Evolutionary conservation across 92 coral and sea anemone genomes (phyloP).

Genomic region (Metridium senile): DNA sequence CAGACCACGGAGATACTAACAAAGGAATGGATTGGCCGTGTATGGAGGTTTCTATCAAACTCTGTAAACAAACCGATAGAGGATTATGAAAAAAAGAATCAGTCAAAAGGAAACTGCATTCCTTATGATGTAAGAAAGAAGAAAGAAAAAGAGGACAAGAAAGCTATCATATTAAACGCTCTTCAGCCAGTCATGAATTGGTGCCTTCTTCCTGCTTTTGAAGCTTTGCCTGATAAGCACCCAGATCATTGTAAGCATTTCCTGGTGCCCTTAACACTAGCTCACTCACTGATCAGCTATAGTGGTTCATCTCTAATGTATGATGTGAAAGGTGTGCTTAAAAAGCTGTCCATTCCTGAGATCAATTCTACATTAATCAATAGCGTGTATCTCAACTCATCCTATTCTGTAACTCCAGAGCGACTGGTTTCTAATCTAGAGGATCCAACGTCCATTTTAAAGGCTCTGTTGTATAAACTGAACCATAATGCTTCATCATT

Average conservation of each 20-base stretch:
- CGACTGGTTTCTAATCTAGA: constrained; percentile 46
- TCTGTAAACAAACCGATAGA: background rate
- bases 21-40: constrained; percentile 28
- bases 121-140: background rate
- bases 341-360: constrained; percentile 43
- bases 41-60: constrained; percentile 47
- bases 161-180: background rate
- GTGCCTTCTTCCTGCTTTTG: constrained; percentile 70
- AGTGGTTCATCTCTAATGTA: accelerated
- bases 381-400: background rate
- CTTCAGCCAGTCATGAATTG: constrained; percentile 51
- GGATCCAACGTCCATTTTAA: constrained; percentile 42
- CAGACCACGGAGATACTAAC: constrained; percentile 8
- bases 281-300: constrained; percentile 50
- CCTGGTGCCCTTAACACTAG: constrained; percentile 48
- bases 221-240: no score
- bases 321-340: constrained; percentile 14
- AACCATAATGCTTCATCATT: background rate
- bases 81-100: background rate
- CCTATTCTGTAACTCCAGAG: constrained; percentile 3
- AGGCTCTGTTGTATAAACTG: constrained; percentile 40
- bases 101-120: background rate
- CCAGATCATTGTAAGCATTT: no score
- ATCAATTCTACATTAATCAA: constrained; percentile 19
- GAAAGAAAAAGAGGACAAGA: constrained; percentile 12